A percentile compares a stretch with the other conserved stretches of the same genome.
phyloP scores from a whole-genome alignment of 2,113 vertebrate genomes.

The Hoplias malabaricus region DNA sequence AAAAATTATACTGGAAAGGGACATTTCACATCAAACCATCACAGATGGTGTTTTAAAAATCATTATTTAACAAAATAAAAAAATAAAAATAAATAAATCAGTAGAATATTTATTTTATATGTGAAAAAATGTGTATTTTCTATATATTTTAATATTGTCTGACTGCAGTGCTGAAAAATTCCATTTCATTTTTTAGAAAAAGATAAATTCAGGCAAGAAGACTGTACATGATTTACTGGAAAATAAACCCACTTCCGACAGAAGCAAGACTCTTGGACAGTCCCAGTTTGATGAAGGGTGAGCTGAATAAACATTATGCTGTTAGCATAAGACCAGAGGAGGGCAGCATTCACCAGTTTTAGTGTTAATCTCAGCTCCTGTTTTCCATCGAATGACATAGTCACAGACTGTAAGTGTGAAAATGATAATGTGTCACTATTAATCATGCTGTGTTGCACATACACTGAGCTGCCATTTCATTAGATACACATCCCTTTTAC shows the following conservation, averaged over 20 bases:
- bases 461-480: not conserved
- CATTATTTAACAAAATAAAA: too few species aligned
- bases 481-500: too few species aligned
- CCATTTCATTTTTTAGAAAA: slow-evolving; percentile 16
- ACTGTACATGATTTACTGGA: too few species aligned
- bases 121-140: too few species aligned
- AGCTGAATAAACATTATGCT: not conserved
- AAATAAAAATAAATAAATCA: too few species aligned
- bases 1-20: too few species aligned
- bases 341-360: slow-evolving; percentile 30
- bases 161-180: too few species aligned
- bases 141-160: too few species aligned
- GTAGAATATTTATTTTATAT: too few species aligned
- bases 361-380: not conserved
- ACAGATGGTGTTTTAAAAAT: too few species aligned
- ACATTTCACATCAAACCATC: too few species aligned
- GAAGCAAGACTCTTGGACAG: not conserved
- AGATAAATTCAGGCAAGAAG: not conserved
- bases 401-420: not conserved
- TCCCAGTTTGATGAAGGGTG: not conserved
- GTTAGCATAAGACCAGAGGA: slow-evolving; percentile 11
- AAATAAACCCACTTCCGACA: not conserved
- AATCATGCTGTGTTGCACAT: not conserved
- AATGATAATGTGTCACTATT: not conserved
- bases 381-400: not conserved